phyloP scores from a whole-genome alignment of 2,113 vertebrate genomes.

The Gymnarchus niloticus region DNA sequence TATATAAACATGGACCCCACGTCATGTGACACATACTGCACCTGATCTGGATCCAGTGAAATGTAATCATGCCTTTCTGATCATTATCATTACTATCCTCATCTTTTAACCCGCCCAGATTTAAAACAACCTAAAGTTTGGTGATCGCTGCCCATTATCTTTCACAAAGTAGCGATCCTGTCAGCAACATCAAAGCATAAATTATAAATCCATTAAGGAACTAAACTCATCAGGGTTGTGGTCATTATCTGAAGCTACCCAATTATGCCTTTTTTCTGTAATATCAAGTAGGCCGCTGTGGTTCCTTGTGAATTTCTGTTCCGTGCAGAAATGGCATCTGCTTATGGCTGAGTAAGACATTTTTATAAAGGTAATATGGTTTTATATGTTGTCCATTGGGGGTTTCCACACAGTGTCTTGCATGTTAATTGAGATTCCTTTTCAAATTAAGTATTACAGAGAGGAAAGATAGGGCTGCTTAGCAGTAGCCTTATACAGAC shows the following conservation, averaged over 20 bases:
- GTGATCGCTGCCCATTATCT: slow-evolving; percentile 35
- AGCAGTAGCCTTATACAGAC: not conserved
- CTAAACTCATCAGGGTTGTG: slow-evolving; percentile 50
- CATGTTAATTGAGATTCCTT: slow-evolving; percentile 20
- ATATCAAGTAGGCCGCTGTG: slow-evolving; percentile 34
- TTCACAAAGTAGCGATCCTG: slow-evolving; percentile 27
- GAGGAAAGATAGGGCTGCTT: not conserved
- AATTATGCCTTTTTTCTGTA: slow-evolving; percentile 38
- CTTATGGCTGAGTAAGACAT: slow-evolving; percentile 38
- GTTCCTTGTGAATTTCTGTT: slow-evolving; percentile 43
- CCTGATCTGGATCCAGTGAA: slow-evolving; percentile 33
- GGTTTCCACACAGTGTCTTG: slow-evolving; percentile 20
- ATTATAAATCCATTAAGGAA: slow-evolving; percentile 56
- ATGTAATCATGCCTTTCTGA: slow-evolving; percentile 29
- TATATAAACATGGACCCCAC: not conserved
- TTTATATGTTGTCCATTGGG: slow-evolving; percentile 1
- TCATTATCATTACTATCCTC: slow-evolving; percentile 31
- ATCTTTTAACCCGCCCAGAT: slow-evolving; percentile 34
- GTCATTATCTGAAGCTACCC: slow-evolving; percentile 50
- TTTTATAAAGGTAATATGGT: slow-evolving; percentile 36
- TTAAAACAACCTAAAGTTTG: slow-evolving; percentile 26
- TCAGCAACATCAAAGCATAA: slow-evolving; percentile 49
- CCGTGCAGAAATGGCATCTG: slow-evolving; percentile 48
- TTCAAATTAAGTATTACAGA: not conserved
- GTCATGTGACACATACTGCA: slow-evolving; percentile 48